Percentiles rank a stretch among this genome's conserved stretches.
Evolutionary conservation across 2,888 invertebrate species (phyloP).

Genomic region (Tachina fera): DNA sequence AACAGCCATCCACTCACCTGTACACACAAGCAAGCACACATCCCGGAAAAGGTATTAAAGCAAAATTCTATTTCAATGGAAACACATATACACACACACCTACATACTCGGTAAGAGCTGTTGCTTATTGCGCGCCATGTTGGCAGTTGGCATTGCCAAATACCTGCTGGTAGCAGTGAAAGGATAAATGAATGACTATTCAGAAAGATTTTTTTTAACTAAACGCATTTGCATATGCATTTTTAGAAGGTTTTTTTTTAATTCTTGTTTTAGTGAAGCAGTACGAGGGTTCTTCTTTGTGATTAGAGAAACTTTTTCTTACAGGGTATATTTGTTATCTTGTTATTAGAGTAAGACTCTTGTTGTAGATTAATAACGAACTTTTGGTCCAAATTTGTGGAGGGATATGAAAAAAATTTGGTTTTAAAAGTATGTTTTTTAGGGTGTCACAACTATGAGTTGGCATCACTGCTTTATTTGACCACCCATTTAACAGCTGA

Average conservation of each 20-base stretch:
- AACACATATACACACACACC: not conserved
- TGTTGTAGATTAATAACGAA: too few relatives aligned
- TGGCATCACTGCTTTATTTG: too few relatives aligned
- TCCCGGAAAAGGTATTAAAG: not conserved
- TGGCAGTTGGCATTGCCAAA: constrained; percentile 67
- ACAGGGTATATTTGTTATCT: too few relatives aligned
- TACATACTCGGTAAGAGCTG: not conserved
- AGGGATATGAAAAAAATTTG: not conserved
- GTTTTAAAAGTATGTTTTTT: too few relatives aligned
- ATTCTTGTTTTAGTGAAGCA: not conserved
- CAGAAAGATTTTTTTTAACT: not conserved
- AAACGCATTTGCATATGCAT: constrained; percentile 41
- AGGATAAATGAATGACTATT: constrained; percentile 10
- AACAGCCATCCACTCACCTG: not conserved
- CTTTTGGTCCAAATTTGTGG: too few relatives aligned
- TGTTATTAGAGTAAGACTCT: too few relatives aligned
- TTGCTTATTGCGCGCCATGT: constrained; percentile 13
- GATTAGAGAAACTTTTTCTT: not conserved
- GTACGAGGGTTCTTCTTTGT: not conserved
- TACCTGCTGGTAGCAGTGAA: constrained; percentile 63
- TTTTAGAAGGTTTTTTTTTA: not conserved
- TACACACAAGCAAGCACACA: not conserved
- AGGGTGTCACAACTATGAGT: too few relatives aligned
- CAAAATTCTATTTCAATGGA: constrained; percentile 3
- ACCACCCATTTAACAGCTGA: too few relatives aligned